phyloP scores from a whole-genome alignment of 2,797 vertebrate genomes.

The Syngnathus acus region DNA sequence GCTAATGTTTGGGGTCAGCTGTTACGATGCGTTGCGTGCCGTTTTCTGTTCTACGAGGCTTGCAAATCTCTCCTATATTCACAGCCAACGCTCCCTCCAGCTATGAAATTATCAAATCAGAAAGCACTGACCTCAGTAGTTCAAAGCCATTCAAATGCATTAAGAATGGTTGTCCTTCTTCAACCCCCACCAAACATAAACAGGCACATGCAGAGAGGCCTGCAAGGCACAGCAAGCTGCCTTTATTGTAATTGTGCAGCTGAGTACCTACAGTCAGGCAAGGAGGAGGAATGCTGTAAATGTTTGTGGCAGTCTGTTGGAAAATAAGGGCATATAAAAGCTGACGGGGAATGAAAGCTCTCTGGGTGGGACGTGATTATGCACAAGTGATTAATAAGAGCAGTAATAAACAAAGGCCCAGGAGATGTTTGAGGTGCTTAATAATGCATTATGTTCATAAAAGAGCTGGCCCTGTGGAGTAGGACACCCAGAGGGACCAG shows the following conservation, averaged over 20 bases:
- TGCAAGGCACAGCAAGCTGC: slow-evolving; percentile 39
- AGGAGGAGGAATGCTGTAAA: slow-evolving; percentile 30
- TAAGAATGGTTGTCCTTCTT: slow-evolving; percentile 43
- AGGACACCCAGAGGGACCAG: slow-evolving; percentile 63
- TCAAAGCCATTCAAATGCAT: slow-evolving; percentile 44
- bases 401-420: slow-evolving; percentile 82
- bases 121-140: slow-evolving; percentile 44
- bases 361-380: slow-evolving; percentile 72
- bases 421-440: slow-evolving; percentile 82
- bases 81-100: slow-evolving; percentile 31
- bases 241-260: slow-evolving; percentile 53
- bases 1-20: neutral
- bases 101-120: slow-evolving; percentile 35
- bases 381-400: slow-evolving; percentile 81
- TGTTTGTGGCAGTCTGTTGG: slow-evolving; percentile 40
- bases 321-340: slow-evolving; percentile 59
- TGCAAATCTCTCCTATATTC: slow-evolving; percentile 28
- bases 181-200: slow-evolving; percentile 35
- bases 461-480: slow-evolving; percentile 70
- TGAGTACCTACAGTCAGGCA: slow-evolving; percentile 48
- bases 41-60: slow-evolving; percentile 20
- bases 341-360: slow-evolving; percentile 70
- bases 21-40: slow-evolving; percentile 5
- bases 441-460: slow-evolving; percentile 84
- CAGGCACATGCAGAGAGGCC: slow-evolving; percentile 41